phyloP scores from a whole-genome alignment of 2,113 vertebrate species.

The Pogonocichla stellata region DNA sequence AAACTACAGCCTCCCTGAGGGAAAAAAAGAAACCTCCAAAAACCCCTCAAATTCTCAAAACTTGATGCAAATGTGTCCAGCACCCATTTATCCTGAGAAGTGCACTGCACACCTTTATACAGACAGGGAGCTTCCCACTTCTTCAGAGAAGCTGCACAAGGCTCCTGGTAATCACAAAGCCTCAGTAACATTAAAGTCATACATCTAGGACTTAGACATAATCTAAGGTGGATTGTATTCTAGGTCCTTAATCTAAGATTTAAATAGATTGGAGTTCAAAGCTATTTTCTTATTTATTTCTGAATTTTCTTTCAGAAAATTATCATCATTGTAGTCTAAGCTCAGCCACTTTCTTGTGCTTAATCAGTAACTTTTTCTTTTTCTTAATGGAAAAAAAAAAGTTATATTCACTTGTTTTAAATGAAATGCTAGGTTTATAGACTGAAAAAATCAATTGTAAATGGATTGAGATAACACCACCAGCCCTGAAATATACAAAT shows the following conservation, averaged over 20 bases:
- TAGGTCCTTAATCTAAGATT: not conserved
- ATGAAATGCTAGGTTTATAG: not conserved
- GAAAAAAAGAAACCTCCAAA: not conserved
- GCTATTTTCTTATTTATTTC: not conserved
- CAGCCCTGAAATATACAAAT: not conserved
- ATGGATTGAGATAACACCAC: accelerated
- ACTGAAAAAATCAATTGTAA: not conserved
- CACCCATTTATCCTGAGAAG: not conserved
- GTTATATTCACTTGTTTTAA: not conserved
- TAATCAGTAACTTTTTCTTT: not conserved
- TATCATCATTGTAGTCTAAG: not conserved
- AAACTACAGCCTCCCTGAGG: not conserved
- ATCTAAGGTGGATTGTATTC: not conserved
- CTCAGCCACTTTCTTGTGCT: not conserved
- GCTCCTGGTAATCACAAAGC: not conserved
- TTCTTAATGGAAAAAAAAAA: not conserved
- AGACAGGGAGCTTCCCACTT: not conserved
- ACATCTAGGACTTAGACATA: not conserved
- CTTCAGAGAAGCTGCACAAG: not conserved
- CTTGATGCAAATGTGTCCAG: not conserved
- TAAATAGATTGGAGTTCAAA: not conserved
- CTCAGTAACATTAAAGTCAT: not conserved
- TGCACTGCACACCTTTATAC: accelerated
- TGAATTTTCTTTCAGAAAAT: not conserved
- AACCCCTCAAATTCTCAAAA: not conserved